Percentiles rank a stretch among this genome's conserved stretches.
phyloP scores from a whole-genome alignment of 2,888 invertebrate species.

The Sarcophaga variegata region DNA sequence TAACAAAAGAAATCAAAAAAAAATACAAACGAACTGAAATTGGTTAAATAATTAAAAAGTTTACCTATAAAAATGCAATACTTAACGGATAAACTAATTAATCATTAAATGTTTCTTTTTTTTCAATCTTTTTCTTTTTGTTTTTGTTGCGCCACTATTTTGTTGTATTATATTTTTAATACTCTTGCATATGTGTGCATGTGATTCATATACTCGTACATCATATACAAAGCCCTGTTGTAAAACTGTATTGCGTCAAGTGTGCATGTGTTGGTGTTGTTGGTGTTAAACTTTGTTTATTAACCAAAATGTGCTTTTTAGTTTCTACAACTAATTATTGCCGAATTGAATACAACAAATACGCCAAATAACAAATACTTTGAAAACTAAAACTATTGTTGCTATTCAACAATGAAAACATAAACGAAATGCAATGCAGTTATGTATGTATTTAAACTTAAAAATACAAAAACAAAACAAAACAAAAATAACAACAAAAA shows the following conservation, averaged over 20 bases:
- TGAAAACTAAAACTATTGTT: neutral
- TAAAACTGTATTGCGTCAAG: too few species aligned
- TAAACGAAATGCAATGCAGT: slow-evolving; percentile 9
- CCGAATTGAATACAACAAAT: slow-evolving; percentile 32
- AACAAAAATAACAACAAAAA: neutral
- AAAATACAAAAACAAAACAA: neutral
- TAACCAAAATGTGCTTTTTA: slow-evolving; percentile 20
- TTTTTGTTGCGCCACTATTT: neutral
- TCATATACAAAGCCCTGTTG: too few species aligned
- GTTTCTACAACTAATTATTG: slow-evolving; percentile 20
- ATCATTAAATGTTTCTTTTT: slow-evolving; percentile 41
- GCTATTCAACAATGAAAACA: neutral
- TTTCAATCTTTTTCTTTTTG: slow-evolving; percentile 1
- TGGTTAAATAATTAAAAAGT: slow-evolving; percentile 49
- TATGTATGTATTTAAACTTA: neutral
- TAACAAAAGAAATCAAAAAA: slow-evolving; percentile 38
- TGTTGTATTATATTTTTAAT: neutral
- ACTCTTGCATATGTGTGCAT: neutral
- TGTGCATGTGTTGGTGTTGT: neutral
- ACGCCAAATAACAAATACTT: neutral
- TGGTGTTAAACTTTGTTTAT: neutral
- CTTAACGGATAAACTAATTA: slow-evolving; percentile 64
- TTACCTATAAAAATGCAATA: slow-evolving; percentile 53
- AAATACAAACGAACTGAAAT: slow-evolving; percentile 26
- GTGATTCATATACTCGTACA: neutral